Percentiles rank a stretch among this genome's conserved stretches.
Evolutionary conservation across 1,140 invertebrate species (phyloP).

Genomic region (Meloidogyne hapla): DNA sequence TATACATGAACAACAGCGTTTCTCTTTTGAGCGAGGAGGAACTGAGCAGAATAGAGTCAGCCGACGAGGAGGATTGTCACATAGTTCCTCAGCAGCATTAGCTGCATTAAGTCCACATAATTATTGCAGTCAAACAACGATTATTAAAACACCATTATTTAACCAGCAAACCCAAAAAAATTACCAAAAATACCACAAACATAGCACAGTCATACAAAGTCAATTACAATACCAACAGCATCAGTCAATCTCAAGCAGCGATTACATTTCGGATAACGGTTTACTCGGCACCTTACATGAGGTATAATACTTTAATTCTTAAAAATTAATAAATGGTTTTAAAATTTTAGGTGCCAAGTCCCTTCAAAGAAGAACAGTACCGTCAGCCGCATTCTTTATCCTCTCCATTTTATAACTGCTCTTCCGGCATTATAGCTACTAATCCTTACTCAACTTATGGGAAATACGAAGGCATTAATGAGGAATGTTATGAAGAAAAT

Average conservation of each 20-base stretch:
- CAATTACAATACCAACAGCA: not conserved
- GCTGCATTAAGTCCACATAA: slow-evolving; percentile 28
- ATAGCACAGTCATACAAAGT: not conserved
- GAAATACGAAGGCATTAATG: not conserved
- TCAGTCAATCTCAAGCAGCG: slow-evolving; percentile 24
- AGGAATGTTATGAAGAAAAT: not conserved
- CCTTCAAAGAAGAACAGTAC: not conserved
- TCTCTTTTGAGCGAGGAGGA: slow-evolving; percentile 1
- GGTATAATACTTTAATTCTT: not conserved
- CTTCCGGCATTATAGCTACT: not conserved
- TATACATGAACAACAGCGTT: not conserved
- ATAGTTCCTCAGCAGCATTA: slow-evolving; percentile 8
- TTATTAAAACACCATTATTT: not conserved
- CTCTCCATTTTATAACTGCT: not conserved
- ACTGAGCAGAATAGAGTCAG: slow-evolving; percentile 10
- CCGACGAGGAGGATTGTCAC: not conserved
- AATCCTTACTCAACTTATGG: not conserved
- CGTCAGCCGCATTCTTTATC: not conserved
- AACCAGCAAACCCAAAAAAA: not conserved
- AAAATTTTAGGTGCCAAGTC: slow-evolving; percentile 23
- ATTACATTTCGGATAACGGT: slow-evolving; percentile 3
- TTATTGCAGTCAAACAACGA: slow-evolving; percentile 7
- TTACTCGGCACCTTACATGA: slow-evolving; percentile 15
- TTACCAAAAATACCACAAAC: not conserved
- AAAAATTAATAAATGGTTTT: too few species aligned